Base-by-base conservation (phyloP, 92 coral and sea anemone species). In the Ricordea florida region DNA sequence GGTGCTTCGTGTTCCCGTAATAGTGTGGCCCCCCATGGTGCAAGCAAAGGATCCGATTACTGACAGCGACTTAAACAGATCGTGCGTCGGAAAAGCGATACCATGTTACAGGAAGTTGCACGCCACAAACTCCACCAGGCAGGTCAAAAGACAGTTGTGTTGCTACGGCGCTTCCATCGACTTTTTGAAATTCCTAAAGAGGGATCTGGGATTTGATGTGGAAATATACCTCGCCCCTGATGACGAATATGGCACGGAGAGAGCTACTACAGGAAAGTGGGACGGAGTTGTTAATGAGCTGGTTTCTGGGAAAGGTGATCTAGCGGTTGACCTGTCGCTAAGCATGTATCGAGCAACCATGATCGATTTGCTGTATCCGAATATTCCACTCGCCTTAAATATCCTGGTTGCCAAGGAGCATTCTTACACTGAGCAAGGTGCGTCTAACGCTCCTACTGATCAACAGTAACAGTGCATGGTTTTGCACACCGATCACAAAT, bases 121-220 rank as follows among this genome's bases (percentile, higher is more conserved):
- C 6, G 15, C 52, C 0, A 13, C n/a, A 5, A 64, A 85, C 40
- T 42, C 70, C 2, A 72, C 52, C 15, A 36, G 28, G 15, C 28
- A 11, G 11, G 22, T 24, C 16, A 40, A 23, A 25, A 51, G 52
- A 3, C 64, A 62, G 4, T 56, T 45, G 6, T 86, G 91, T 40
- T 86, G 91, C 22, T 78, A 49, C 5, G 91, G 91, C 8, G 78
- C 91, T 8, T 71, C 77, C 27, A 80, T 86, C 50, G 91, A 86
- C 37, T 74, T 86, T 38, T 46, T 86, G 27, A 64, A 57, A 4
- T 74, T 80, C 17, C 47, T 86, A 6, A 72, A 74, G 30, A 79
- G 58, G 33, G 91, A 86, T 46, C 82, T 86, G n/a, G 42, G 57
- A 2, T 86, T 86, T 47, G 61, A 72, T 28, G 40, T 83, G 17